These are phyloP conservation scores for Steatocranus sp. DNA, from an alignment of 2,797 vertebrate species.

Conservation along the genomic window DNA sequence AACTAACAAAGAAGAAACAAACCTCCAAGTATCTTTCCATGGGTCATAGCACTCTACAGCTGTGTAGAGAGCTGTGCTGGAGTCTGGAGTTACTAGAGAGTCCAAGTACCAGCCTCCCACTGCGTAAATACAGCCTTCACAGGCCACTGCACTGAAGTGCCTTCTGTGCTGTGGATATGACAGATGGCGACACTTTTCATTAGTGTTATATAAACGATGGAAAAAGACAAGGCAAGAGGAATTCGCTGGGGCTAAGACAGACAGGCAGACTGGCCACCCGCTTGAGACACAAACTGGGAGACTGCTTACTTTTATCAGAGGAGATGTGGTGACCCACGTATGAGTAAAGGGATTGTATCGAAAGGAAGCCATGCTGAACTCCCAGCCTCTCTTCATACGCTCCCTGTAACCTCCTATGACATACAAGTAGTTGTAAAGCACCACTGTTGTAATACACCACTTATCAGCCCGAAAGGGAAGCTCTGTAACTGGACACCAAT, in stretches of 20 bases:
- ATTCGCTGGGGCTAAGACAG: not conserved
- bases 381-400: conserved; percentile 62
- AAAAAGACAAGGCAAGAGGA: not conserved
- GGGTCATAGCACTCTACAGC: conserved; percentile 81
- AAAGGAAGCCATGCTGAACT: conserved; percentile 79
- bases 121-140: conserved; percentile 74
- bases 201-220: not conserved
- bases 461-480: conserved; percentile 80
- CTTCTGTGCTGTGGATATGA: conserved; percentile 67
- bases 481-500: conserved; percentile 63
- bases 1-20: not conserved
- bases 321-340: conserved; percentile 67
- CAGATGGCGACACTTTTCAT: conserved; percentile 7
- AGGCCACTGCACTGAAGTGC: conserved; percentile 78
- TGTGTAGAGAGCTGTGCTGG: conserved; percentile 72
- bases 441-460: conserved; percentile 79
- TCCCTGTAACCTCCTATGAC: conserved; percentile 78
- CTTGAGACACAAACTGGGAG: not conserved
- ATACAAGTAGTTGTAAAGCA: conserved; percentile 79
- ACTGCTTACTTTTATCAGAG: conserved; percentile 71
- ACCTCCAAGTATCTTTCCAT: conserved; percentile 75
- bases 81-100: conserved; percentile 75
- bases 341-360: conserved; percentile 74
- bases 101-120: conserved; percentile 82
- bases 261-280: not conserved